phyloP scores from a whole-genome alignment of 2,113 vertebrate genomes.

The Nyctibius bracteatus region DNA sequence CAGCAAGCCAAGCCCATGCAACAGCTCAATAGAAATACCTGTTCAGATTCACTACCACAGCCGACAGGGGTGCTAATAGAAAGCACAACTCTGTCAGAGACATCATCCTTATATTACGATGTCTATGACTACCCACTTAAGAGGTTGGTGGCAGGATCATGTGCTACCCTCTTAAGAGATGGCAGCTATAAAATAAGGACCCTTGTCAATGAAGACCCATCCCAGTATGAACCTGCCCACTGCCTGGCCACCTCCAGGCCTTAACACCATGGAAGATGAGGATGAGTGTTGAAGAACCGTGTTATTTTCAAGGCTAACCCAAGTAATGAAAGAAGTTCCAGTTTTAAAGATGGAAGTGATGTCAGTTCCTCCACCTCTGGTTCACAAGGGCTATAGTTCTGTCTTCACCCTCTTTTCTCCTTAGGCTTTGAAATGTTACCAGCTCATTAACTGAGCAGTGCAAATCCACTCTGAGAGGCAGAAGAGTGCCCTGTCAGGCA shows the following conservation, averaged over 20 bases:
- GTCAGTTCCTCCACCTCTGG: neutral
- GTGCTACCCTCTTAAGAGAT: neutral
- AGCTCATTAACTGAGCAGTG: neutral
- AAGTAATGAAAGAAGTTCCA: neutral
- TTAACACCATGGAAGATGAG: neutral
- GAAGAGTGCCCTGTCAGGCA: neutral
- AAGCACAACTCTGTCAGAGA: neutral
- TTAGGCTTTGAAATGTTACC: neutral
- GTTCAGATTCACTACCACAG: neutral
- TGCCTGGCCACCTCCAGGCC: neutral
- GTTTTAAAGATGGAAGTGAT: neutral
- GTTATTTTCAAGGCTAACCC: neutral
- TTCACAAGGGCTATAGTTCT: neutral
- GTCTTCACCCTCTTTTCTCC: neutral
- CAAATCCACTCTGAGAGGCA: neutral
- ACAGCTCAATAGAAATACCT: neutral
- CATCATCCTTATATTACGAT: neutral
- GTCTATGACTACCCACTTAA: neutral
- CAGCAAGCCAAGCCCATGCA: neutral
- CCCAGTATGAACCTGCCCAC: neutral
- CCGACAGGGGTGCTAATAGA: neutral
- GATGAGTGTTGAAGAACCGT: neutral
- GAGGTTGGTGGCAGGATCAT: neutral
- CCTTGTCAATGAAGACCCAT: neutral
- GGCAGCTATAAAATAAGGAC: neutral